A percentile compares a stretch with the other conserved stretches of the same genome.
phyloP scores from a whole-genome alignment of 2,888 invertebrate genomes.

The Athalia rosae region DNA sequence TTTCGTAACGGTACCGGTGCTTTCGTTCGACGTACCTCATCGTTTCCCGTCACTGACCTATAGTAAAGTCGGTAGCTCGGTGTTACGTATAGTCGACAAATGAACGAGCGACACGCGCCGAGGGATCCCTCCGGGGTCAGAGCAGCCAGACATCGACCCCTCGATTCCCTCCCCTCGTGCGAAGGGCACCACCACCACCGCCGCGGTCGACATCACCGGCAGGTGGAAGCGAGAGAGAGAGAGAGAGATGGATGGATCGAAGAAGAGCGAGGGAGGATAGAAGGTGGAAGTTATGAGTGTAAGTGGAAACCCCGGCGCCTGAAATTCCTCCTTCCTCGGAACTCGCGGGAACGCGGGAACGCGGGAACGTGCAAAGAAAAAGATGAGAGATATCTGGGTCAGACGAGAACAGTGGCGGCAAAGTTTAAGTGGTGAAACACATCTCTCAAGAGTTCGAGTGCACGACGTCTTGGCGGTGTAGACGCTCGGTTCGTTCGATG shows the following conservation, averaged over 20 bases:
- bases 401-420: no score
- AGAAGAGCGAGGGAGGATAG: slow-evolving; percentile 48
- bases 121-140: slow-evolving; percentile 43
- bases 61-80: slow-evolving; percentile 20
- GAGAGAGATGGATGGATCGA: slow-evolving; percentile 49
- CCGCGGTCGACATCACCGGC: slow-evolving; percentile 51
- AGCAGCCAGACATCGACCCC: slow-evolving; percentile 2
- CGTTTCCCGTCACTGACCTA: slow-evolving; percentile 35
- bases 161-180: slow-evolving; percentile 25
- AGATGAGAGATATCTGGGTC: no score
- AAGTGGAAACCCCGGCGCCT: slow-evolving; percentile 19
- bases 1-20: neutral
- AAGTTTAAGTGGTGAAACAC: no score
- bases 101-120: slow-evolving; percentile 39
- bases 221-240: slow-evolving; percentile 50
- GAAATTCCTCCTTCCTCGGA: slow-evolving; percentile 12
- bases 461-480: no score
- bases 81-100: slow-evolving; percentile 37
- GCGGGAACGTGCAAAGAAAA: no score
- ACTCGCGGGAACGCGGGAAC: no score
- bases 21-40: neutral
- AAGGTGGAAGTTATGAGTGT: neutral
- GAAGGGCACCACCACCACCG: neutral
- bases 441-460: no score
- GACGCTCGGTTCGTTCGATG: no score